A percentile compares a stretch with the other conserved stretches of the same genome.
phyloP scores from a whole-genome alignment of 2,888 invertebrate species.

The Pollenia angustigena region DNA sequence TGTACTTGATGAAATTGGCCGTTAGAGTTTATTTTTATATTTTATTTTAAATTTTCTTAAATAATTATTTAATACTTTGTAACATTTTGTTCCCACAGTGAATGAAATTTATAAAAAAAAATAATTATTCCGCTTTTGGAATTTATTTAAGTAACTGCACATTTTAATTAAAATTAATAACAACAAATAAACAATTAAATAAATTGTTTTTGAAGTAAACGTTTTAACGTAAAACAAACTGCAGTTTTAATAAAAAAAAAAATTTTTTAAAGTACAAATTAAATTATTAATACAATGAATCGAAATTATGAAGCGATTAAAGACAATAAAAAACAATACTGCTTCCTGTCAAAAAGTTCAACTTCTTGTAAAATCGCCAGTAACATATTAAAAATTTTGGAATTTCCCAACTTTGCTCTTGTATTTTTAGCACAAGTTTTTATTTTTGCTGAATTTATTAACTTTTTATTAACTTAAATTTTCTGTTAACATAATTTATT shows the following conservation, averaged over 20 bases:
- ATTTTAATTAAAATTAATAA: conserved; percentile 8
- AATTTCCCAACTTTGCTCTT: too few species aligned
- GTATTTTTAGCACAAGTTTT: neutral
- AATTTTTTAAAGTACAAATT: too few species aligned
- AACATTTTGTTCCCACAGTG: neutral
- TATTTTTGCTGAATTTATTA: neutral
- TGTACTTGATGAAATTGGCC: too few species aligned
- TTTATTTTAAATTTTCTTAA: too few species aligned
- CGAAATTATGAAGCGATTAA: too few species aligned
- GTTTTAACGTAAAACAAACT: conserved; percentile 6
- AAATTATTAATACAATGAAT: too few species aligned
- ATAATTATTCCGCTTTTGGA: neutral
- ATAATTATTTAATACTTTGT: neutral
- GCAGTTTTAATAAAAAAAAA: neutral
- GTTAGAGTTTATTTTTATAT: too few species aligned
- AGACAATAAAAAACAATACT: too few species aligned
- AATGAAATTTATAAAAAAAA: conserved; percentile 17
- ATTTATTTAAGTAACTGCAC: conserved; percentile 14
- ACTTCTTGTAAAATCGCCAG: too few species aligned
- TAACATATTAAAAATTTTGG: too few species aligned
- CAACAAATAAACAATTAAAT: conserved; percentile 23
- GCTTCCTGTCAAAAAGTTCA: too few species aligned
- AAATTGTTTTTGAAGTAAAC: neutral
- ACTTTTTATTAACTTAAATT: neutral
- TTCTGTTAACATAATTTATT: neutral